Base-by-base conservation (phyloP, 2,113 vertebrate genomes). In the Sporophila hypoxantha region DNA sequence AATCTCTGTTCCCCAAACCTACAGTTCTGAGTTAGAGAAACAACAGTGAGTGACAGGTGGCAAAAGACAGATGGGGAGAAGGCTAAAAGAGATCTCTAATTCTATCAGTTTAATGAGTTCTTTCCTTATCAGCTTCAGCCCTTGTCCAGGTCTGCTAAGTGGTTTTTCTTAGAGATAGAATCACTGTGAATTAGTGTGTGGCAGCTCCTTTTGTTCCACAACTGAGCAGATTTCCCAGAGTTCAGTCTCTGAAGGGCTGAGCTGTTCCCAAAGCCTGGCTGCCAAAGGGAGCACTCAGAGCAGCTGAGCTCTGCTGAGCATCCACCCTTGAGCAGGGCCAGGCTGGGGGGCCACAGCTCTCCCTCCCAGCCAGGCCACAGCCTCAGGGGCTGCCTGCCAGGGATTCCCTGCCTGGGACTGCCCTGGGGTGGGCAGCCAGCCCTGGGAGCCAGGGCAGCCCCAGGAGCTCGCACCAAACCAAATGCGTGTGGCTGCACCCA, bases 381-480 rank as follows among this genome's bases (percentile, higher is more conserved):
- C 44, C 61, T 56, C 44, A 1, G 30, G 34, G 57, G 47, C 27
- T 79, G 41, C 64, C 47, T 74, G 56, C n/a, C 25, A 50, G 21
- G 44, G 50, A 10, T 21, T 75, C 14, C 62, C 50, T 83, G 27
- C 57, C 50, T 8, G 32, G 19, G 4, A 2, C 7, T 29, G n/a
- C 13, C 67, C 64, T 1, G 0, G 42, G 34, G 6, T 76, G 62
- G 57, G 49, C 21, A 75, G 13, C 7, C 66, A 68, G 32, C 44
- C 7, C 37, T 21, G 49, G 41, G 37, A 83, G 76, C 50, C 23
- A 5, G 12, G 68, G 18, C 23, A 73, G 46, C n/a, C 65, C 16
- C 2, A 0, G 27, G 8, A 27, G 42, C 36, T 66, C 42, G 0
- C 1, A 0, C 14, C 37, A 16, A 56, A 9, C 12, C 2, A 0